A percentile compares a stretch with the other conserved stretches of the same genome.
Conservation (phyloP, 1,140 invertebrate genomes). For the Agrypnia vestita region DNA sequence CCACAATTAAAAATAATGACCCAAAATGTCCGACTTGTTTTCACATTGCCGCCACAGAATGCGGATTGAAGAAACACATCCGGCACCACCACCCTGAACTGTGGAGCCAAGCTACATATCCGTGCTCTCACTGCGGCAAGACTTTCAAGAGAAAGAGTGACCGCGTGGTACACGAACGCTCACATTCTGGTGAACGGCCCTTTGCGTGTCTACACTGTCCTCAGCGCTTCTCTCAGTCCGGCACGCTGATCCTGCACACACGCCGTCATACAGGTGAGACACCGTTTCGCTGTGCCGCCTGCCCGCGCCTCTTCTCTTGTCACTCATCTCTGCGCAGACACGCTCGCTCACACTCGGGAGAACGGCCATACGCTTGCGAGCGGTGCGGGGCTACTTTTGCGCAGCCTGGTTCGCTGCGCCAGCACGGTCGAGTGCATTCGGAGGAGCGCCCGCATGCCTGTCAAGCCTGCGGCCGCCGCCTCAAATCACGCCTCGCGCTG, state of each 20-base stretch:
- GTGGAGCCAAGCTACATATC: slow-evolving; percentile 65
- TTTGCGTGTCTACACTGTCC: slow-evolving; percentile 26
- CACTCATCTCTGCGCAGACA: slow-evolving; percentile 38
- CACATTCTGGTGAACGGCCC: slow-evolving; percentile 30
- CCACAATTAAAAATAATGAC: slow-evolving; percentile 65
- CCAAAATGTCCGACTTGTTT: slow-evolving; percentile 74
- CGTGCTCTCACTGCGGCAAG: slow-evolving; percentile 68
- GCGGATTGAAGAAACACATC: slow-evolving; percentile 66
- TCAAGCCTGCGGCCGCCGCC: slow-evolving; percentile 76
- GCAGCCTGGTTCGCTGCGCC: slow-evolving; percentile 23
- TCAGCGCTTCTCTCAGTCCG: slow-evolving; percentile 34
- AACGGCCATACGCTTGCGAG: slow-evolving; percentile 57
- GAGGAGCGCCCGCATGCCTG: slow-evolving; percentile 76
- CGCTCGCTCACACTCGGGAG: slow-evolving; percentile 61
- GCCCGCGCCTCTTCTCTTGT: slow-evolving; percentile 50
- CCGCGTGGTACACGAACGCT: slow-evolving; percentile 63
- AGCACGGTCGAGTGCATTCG: slow-evolving; percentile 63
- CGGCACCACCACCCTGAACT: slow-evolving; percentile 61
- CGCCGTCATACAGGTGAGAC: slow-evolving; percentile 64
- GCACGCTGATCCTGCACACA: slow-evolving; percentile 34
- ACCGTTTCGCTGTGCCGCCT: slow-evolving; percentile 65
- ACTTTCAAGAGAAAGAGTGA: slow-evolving; percentile 66
- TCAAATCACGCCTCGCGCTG: slow-evolving; percentile 67
- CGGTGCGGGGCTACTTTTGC: slow-evolving; percentile 44
- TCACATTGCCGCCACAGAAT: slow-evolving; percentile 63